Evolutionary conservation across 2,113 vertebrate genomes (phyloP).

Genomic region (Salvelinus alpinus): DNA sequence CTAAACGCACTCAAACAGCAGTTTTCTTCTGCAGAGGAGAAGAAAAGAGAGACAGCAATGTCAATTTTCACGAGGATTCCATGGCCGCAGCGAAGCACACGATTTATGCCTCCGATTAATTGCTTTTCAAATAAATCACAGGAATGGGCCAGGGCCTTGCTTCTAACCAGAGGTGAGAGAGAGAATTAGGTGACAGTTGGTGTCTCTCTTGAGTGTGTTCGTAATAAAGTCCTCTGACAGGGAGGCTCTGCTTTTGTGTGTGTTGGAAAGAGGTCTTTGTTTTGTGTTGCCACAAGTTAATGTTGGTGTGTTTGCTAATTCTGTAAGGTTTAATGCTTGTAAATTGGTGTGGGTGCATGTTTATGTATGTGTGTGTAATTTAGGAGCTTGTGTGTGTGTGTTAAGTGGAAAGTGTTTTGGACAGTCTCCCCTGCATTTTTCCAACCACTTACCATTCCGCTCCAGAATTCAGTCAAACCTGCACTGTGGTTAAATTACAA

Average conservation of each 20-base stretch:
- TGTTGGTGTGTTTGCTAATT: neutral
- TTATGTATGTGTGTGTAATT: too few species aligned
- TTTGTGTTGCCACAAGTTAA: neutral
- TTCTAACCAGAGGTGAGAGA: constrained; percentile 26
- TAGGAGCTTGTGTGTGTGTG: too few species aligned
- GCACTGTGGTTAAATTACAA: neutral
- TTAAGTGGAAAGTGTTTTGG: too few species aligned
- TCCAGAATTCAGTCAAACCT: too few species aligned
- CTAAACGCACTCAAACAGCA: constrained; percentile 2
- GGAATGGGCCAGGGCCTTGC: constrained; percentile 32
- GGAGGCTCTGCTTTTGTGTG: constrained; percentile 16
- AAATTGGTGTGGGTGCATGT: neutral
- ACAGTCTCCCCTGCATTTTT: too few species aligned
- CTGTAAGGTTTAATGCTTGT: neutral
- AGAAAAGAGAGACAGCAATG: constrained; percentile 41
- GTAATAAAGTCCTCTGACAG: constrained; percentile 45
- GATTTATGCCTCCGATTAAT: constrained; percentile 74
- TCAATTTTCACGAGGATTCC: constrained; percentile 71
- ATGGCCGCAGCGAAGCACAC: constrained; percentile 38
- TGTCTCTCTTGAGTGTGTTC: constrained; percentile 21
- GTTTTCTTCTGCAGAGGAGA: neutral
- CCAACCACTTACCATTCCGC: too few species aligned
- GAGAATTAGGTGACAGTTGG: constrained; percentile 38
- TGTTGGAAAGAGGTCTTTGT: neutral
- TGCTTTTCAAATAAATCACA: constrained; percentile 66